Percentiles rank a stretch among this genome's conserved stretches.
Evolutionary conservation across 2,888 invertebrate genomes (phyloP).

Genomic region (Drosophila lacicola): DNA sequence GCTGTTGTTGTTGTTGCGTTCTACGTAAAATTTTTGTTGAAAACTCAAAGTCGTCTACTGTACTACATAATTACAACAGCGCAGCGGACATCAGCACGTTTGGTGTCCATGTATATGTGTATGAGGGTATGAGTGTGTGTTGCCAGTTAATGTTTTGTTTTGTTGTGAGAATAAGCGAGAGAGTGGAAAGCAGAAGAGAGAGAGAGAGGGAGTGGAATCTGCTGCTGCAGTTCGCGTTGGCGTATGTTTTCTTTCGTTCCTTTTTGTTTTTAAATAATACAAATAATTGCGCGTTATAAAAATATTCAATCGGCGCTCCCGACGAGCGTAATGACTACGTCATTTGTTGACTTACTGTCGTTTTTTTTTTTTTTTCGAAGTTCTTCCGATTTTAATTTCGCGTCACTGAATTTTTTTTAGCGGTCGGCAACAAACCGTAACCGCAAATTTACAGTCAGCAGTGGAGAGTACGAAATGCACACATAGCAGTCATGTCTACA

Average conservation of each 20-base stretch:
- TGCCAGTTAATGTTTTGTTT: conserved; percentile 76
- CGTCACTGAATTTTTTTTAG: conserved; percentile 33
- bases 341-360: conserved; percentile 32
- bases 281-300: conserved; percentile 57
- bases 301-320: conserved; percentile 44
- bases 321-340: conserved; percentile 21
- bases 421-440: conserved; percentile 44
- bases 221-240: conserved; percentile 48
- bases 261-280: conserved; percentile 42
- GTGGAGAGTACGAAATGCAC: conserved; percentile 10
- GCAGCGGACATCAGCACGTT: conserved; percentile 57
- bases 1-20: conserved; percentile 37
- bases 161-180: conserved; percentile 65
- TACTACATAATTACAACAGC: conserved; percentile 77
- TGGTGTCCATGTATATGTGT: conserved; percentile 31
- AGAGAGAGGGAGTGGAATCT: conserved; percentile 31
- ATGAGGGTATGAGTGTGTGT: conserved; percentile 16
- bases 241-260: conserved; percentile 39
- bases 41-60: conserved; percentile 79
- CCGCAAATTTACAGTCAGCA: conserved; percentile 24
- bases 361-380: conserved; percentile 10
- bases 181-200: conserved; percentile 15
- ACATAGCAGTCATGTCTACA: conserved; percentile 22
- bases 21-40: conserved; percentile 75
- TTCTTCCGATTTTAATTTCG: conserved; percentile 36